Evolutionary conservation across 2,113 vertebrate species (phyloP).

Genomic region (Alethe castanea): DNA sequence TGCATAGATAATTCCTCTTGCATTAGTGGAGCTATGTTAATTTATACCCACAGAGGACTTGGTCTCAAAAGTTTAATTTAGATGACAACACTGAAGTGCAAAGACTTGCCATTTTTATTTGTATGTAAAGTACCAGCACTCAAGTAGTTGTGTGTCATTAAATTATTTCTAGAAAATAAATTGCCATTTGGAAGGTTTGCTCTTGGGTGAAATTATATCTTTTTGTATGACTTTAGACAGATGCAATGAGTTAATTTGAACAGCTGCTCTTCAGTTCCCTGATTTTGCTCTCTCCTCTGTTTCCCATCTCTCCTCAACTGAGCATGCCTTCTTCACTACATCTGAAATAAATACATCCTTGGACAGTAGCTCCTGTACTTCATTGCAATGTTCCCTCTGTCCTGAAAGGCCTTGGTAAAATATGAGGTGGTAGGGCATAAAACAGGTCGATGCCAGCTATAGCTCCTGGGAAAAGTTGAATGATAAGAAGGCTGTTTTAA

Average conservation of each 20-base stretch:
- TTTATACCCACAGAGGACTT: conserved; percentile 35
- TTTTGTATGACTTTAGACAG: conserved; percentile 43
- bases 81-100: conserved; percentile 19
- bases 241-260: conserved; percentile 39
- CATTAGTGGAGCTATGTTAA: conserved; percentile 8
- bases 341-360: not conserved
- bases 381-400: not conserved
- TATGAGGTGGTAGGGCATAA: not conserved
- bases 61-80: conserved; percentile 51
- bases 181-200: not conserved
- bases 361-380: not conserved
- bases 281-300: not conserved
- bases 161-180: conserved; percentile 56
- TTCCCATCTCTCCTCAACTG: not conserved
- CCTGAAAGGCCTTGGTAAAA: not conserved
- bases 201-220: conserved; percentile 39
- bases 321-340: not conserved
- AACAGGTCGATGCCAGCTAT: not conserved
- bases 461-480: not conserved
- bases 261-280: conserved; percentile 8
- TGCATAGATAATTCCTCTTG: conserved; percentile 30
- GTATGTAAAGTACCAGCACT: conserved; percentile 25
- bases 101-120: conserved; percentile 42
- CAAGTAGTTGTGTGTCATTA: conserved; percentile 23
- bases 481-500: not conserved